Conservation (phyloP, 2,113 vertebrate genomes). For the Laterallus jamaicensis region DNA sequence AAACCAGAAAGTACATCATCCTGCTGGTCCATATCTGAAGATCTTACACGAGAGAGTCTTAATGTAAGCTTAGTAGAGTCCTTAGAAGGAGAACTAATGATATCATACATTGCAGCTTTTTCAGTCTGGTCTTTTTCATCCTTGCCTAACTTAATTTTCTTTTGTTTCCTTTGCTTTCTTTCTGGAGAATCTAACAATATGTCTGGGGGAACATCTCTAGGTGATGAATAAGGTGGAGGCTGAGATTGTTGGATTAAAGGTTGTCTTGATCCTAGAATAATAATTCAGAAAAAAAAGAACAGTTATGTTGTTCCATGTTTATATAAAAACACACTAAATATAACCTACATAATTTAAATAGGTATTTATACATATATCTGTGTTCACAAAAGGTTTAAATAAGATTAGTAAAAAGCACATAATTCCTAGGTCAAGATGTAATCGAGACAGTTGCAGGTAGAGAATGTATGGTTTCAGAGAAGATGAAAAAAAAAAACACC, state of each 20-base stretch:
- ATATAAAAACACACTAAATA: conserved; percentile 66
- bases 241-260: conserved; percentile 93
- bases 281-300: conserved; percentile 74
- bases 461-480: conserved; percentile 5
- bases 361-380: conserved; percentile 44
- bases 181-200: conserved; percentile 91
- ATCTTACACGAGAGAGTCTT: conserved; percentile 88
- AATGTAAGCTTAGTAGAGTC: conserved; percentile 95
- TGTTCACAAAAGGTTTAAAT: conserved; percentile 19
- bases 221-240: conserved; percentile 89
- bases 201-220: conserved; percentile 91
- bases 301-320: conserved; percentile 69
- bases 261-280: conserved; percentile 89
- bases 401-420: conserved; percentile 12
- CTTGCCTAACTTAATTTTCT: conserved; percentile 90
- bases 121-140: conserved; percentile 92
- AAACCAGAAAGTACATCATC: conserved; percentile 88
- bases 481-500: conserved; percentile 19
- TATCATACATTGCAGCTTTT: conserved; percentile 96
- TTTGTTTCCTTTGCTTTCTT: conserved; percentile 92
- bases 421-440: not conserved
- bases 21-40: conserved; percentile 91
- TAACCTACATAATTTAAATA: conserved; percentile 52
- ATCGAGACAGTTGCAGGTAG: not conserved
- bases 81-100: conserved; percentile 95